phyloP scores from a whole-genome alignment of 2,797 vertebrate genomes.

The Epinephelus coioides region DNA sequence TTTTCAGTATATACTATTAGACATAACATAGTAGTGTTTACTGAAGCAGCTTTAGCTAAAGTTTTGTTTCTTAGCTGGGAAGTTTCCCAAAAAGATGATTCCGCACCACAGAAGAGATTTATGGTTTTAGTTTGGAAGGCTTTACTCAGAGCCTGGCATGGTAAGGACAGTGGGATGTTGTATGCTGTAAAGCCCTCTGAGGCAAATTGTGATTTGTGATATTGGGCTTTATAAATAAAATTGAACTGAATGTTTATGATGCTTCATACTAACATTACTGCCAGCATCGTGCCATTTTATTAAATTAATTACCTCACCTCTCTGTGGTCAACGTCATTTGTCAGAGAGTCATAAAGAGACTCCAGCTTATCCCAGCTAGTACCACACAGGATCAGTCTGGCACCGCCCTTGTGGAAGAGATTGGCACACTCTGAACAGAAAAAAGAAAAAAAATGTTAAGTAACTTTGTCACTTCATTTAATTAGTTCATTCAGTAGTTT shows the following conservation, averaged over 20 bases:
- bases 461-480: neutral
- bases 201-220: too few species aligned
- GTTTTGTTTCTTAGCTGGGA: slow-evolving; percentile 21
- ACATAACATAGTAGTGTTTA: slow-evolving; percentile 32
- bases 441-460: neutral
- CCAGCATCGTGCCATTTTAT: neutral
- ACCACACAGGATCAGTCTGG: slow-evolving; percentile 93
- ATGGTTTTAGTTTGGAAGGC: slow-evolving; percentile 19
- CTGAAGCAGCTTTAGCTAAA: neutral
- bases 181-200: too few species aligned
- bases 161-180: too few species aligned
- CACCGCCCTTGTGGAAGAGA: slow-evolving; percentile 92
- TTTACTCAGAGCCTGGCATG: slow-evolving; percentile 12
- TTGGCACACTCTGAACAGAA: slow-evolving; percentile 89
- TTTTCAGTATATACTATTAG: slow-evolving; percentile 17
- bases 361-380: slow-evolving; percentile 93
- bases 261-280: neutral
- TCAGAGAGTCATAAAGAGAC: slow-evolving; percentile 89
- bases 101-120: slow-evolving; percentile 18
- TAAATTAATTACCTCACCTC: slow-evolving; percentile 80
- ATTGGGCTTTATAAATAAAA: too few species aligned
- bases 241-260: neutral
- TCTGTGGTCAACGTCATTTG: slow-evolving; percentile 89
- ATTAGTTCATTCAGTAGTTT: neutral
- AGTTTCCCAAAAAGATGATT: slow-evolving; percentile 25